Conservation (phyloP, 2,888 invertebrate species). For the Chalcis sispes region DNA sequence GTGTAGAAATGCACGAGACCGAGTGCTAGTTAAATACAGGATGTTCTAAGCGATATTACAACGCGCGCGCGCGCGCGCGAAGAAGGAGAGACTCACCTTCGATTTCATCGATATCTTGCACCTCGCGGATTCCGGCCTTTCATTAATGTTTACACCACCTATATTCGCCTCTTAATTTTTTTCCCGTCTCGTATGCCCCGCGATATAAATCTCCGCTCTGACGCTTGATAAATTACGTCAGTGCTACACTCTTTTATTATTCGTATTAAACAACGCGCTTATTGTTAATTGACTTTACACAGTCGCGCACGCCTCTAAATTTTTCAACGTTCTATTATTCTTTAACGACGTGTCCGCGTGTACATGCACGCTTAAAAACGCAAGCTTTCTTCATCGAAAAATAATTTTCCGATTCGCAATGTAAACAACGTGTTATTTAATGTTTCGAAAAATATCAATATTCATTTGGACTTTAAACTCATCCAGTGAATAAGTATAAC, state of each 20-base stretch:
- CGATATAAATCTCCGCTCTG: constrained; percentile 41
- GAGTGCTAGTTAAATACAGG: constrained; percentile 46
- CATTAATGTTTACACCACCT: constrained; percentile 34
- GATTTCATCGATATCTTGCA: constrained; percentile 44
- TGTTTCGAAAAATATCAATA: too few species aligned
- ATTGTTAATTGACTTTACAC: constrained; percentile 23
- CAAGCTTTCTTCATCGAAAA: too few species aligned
- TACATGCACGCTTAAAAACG: too few species aligned
- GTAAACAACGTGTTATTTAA: too few species aligned
- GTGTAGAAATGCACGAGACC: too few species aligned
- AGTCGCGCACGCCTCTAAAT: constrained; percentile 1
- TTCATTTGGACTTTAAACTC: too few species aligned
- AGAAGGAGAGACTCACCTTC: constrained; percentile 36
- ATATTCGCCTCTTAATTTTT: neutral
- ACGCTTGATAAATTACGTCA: constrained; percentile 32
- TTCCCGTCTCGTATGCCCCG: too few species aligned
- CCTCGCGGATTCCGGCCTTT: constrained; percentile 28
- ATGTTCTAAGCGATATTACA: constrained; percentile 19
- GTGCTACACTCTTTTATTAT: neutral
- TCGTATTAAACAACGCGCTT: neutral
- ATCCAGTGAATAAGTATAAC: too few species aligned
- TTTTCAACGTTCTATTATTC: constrained; percentile 23
- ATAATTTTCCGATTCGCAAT: too few species aligned
- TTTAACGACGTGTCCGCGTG: neutral
- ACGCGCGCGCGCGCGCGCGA: neutral